A percentile compares a stretch with the other conserved stretches of the same genome.
Conservation (phyloP, 2,797 vertebrate genomes). For the Zenarchopterus dispar region DNA sequence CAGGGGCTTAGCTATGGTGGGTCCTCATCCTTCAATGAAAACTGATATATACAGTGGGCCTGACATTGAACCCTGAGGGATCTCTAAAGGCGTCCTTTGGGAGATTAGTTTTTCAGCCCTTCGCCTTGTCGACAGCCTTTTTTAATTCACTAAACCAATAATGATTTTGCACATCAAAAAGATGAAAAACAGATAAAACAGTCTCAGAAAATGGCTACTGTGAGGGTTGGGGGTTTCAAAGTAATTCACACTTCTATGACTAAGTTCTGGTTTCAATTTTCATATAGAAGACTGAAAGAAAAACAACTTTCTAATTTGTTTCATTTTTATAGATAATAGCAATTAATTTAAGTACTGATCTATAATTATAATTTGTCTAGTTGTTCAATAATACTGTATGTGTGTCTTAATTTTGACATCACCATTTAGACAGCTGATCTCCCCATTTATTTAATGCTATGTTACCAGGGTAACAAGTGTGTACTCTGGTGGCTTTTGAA, state of each 20-base stretch:
- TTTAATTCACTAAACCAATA: conserved; percentile 65
- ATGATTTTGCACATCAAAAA: conserved; percentile 41
- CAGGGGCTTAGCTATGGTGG: conserved; percentile 58
- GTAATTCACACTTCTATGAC: conserved; percentile 18
- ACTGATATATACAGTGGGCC: conserved; percentile 65
- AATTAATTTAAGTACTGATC: no score
- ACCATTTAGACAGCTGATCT: neutral
- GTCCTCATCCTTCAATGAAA: conserved; percentile 62
- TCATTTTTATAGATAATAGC: no score
- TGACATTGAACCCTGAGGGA: conserved; percentile 66
- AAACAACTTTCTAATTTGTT: neutral
- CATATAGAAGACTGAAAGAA: neutral
- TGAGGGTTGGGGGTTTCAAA: conserved; percentile 13
- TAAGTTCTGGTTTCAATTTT: conserved; percentile 2
- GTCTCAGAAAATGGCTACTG: conserved; percentile 38
- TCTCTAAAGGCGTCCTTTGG: conserved; percentile 63
- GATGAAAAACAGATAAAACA: conserved; percentile 32
- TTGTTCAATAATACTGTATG: neutral
- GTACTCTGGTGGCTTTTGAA: no score
- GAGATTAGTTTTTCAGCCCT: conserved; percentile 62
- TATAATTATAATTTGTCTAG: no score
- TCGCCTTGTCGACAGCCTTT: conserved; percentile 64
- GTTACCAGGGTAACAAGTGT: no score
- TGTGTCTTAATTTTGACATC: neutral
- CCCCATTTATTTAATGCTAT: no score